phyloP scores from a whole-genome alignment of 2,888 invertebrate genomes.

The Seira musarum region DNA sequence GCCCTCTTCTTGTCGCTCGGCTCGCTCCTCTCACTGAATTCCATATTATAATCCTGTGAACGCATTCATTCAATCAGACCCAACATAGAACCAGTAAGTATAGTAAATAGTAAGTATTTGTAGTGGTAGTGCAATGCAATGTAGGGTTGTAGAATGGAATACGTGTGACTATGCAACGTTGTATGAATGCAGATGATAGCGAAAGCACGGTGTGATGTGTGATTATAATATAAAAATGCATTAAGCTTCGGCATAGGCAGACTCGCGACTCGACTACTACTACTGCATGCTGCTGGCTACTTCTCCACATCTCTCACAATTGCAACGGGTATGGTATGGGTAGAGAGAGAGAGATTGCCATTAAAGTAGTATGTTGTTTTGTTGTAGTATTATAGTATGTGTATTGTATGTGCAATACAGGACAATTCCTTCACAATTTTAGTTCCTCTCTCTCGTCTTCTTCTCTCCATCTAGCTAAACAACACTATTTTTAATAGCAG shows the following conservation, averaged over 20 bases:
- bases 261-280: no score
- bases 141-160: neutral
- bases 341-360: neutral
- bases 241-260: no score
- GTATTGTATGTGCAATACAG: conserved; percentile 19
- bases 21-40: neutral
- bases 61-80: neutral
- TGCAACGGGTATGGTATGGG: neutral
- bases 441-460: neutral
- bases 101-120: no score
- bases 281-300: no score
- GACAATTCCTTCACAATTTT: conserved; percentile 10
- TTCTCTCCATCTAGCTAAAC: neutral
- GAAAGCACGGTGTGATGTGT: neutral
- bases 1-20: neutral
- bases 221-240: no score
- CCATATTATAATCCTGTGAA: neutral
- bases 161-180: neutral
- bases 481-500: conserved; percentile 14
- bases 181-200: neutral
- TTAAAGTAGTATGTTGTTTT: neutral
- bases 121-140: no score
- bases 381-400: no score
- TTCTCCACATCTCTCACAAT: no score
- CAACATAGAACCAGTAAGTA: no score